Evolutionary conservation across 1,140 invertebrate genomes (phyloP), one percentile per base, ranked within the genome.

Genomic region (Drosophila ficusphila): DNA sequence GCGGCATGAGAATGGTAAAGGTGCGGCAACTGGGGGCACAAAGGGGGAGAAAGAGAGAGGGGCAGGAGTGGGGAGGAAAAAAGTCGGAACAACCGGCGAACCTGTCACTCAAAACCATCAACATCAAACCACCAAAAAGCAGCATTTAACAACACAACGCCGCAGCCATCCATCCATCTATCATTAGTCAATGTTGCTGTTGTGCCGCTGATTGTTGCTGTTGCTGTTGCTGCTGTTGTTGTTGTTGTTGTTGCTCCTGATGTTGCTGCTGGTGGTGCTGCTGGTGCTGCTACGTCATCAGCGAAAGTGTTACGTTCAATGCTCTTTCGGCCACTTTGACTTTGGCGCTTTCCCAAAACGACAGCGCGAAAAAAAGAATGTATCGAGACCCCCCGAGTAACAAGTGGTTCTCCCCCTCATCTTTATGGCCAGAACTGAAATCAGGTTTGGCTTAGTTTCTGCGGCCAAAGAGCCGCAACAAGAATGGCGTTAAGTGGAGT

Each of bases 231-330:
- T 39, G 34, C 27, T n/a, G 48, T n/a, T n/a, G 21, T 8, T 54
- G 21, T 11, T 69, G 44, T 25, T 44, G 41, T 9, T 9, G 33
- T 31, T 31, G 9, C 27, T 56, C 23, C 19, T 56, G 57, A 48
- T 54, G 49, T 23, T 27, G 33, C 11, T n/a, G 16, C 11, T 29
- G 33, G 31, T 48, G 39, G 42, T 48, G 44, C 23, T 23, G 29
- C 25, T 12, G 51, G 34, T 16, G 53, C 38, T 62, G 42, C 49
- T 49, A 64, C 71, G 46, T 67, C 64, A 61, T 62, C 60, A 86
- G 76, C 81, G 81, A 86, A 86, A 86, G 81, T 86, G 81, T 86
- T 86, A 86, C 81, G 81, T 86, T 86, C 81, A 86, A 81, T 86
- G 82, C 82, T 81, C 82, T 74, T 73, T 62, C 41, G 48, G 54